These are phyloP conservation scores for Ichneumoninae sp. DNA, from an alignment of 2,888 invertebrate genomes.

Conservation along the genomic window DNA sequence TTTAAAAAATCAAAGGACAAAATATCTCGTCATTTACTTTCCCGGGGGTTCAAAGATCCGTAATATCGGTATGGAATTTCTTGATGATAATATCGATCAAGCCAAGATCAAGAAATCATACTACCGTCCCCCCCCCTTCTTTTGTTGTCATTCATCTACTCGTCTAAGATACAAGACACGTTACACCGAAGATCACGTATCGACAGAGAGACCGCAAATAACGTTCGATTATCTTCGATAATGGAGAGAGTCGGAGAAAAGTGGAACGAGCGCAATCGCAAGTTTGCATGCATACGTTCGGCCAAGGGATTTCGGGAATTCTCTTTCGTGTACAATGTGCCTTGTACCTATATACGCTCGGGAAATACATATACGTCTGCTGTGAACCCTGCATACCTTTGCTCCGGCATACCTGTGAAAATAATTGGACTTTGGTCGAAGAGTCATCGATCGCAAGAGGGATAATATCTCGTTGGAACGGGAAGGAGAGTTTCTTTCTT, in stretches of 20 bases:
- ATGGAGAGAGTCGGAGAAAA: constrained; percentile 69
- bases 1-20: too few species aligned
- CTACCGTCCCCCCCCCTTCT: background rate
- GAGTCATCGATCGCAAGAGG: constrained; percentile 64
- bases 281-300: constrained; percentile 52
- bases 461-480: constrained; percentile 57
- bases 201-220: constrained; percentile 79
- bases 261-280: constrained; percentile 36
- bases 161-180: constrained; percentile 29
- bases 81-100: constrained; percentile 11
- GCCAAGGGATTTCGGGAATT: constrained; percentile 72
- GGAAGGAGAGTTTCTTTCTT: background rate
- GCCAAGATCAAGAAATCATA: constrained; percentile 46
- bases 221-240: constrained; percentile 76
- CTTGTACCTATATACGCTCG: constrained; percentile 53
- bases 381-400: constrained; percentile 47
- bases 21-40: too few species aligned
- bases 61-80: constrained; percentile 5
- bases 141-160: background rate
- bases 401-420: constrained; percentile 58
- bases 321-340: constrained; percentile 72
- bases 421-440: constrained; percentile 66
- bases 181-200: constrained; percentile 70
- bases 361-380: constrained; percentile 31
- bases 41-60: background rate